These are phyloP conservation scores for Hypomecis punctinalis DNA, from an alignment of 2,888 invertebrate species.

Conservation along the genomic window DNA sequence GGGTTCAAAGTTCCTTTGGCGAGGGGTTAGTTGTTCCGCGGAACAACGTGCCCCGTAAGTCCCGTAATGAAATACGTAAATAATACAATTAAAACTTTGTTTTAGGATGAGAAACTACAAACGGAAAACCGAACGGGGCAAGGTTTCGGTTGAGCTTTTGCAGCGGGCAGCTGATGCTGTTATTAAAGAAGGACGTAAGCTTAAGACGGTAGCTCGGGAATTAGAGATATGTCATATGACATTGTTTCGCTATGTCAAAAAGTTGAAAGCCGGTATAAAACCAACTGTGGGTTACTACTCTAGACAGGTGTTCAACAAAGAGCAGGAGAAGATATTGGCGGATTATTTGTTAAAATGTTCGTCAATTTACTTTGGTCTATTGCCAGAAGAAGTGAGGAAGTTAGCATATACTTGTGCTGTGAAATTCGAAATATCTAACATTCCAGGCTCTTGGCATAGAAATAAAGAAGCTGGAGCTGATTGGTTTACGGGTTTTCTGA, in stretches of 20 bases:
- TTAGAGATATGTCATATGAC: conserved; percentile 22
- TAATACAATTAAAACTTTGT: conserved; percentile 6
- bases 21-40: conserved; percentile 5
- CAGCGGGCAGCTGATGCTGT: conserved; percentile 13
- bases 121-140: conserved; percentile 5
- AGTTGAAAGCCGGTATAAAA: conserved; percentile 13
- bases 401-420: conserved; percentile 23
- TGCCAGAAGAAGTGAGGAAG: conserved; percentile 24
- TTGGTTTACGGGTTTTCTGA: conserved; percentile 34
- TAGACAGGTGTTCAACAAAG: conserved; percentile 11
- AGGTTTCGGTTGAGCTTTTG: conserved; percentile 14
- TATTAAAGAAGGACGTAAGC: not conserved
- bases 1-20: conserved; percentile 1
- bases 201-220: conserved; percentile 2
- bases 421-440: conserved; percentile 14
- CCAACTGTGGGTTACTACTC: conserved; percentile 12
- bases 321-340: conserved; percentile 11
- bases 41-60: conserved; percentile 11
- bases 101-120: conserved; percentile 1
- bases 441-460: conserved; percentile 29
- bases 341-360: conserved; percentile 31
- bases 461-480: conserved; percentile 35
- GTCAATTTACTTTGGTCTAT: conserved; percentile 14
- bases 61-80: conserved; percentile 10
- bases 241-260: conserved; percentile 18